phyloP scores from a whole-genome alignment of 2,797 vertebrate genomes.

The Trachurus trachurus region DNA sequence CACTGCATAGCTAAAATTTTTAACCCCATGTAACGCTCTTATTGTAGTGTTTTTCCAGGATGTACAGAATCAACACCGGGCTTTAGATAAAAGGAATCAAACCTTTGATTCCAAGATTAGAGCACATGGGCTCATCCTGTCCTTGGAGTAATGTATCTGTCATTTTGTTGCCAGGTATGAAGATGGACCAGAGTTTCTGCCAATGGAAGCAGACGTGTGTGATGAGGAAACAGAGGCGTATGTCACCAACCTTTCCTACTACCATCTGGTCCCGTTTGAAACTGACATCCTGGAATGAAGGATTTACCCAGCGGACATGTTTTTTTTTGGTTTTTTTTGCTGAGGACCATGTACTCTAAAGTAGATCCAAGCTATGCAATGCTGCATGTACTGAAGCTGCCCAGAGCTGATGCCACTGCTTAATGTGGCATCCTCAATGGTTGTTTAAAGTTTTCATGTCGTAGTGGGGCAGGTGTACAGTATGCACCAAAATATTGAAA shows the following conservation, averaged over 20 bases:
- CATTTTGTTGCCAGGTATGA: constrained; percentile 87
- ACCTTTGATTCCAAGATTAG: background rate
- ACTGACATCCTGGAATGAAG: constrained; percentile 97
- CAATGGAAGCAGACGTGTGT: constrained; percentile 86
- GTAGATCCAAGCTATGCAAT: constrained; percentile 51
- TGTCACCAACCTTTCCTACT: constrained; percentile 98
- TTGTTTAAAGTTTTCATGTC: constrained; percentile 1
- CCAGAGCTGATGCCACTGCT: constrained; percentile 44
- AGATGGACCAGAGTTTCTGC: constrained; percentile 89
- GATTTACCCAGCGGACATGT: constrained; percentile 31
- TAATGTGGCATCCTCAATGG: constrained; percentile 13
- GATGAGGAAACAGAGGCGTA: constrained; percentile 94
- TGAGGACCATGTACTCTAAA: constrained; percentile 16
- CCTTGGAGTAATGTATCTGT: constrained; percentile 12
- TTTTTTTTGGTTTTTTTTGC: background rate
- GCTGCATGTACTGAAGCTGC: constrained; percentile 18
- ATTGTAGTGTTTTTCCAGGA: background rate
- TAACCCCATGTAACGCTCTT: background rate
- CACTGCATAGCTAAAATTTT: background rate
- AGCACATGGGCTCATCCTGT: background rate
- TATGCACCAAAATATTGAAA: constrained; percentile 3
- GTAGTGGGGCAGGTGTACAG: background rate
- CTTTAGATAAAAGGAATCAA: background rate
- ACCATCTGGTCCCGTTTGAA: constrained; percentile 97
- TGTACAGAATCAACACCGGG: background rate